phyloP scores from a whole-genome alignment of 2,888 invertebrate species.

The Fabriciana adippe region DNA sequence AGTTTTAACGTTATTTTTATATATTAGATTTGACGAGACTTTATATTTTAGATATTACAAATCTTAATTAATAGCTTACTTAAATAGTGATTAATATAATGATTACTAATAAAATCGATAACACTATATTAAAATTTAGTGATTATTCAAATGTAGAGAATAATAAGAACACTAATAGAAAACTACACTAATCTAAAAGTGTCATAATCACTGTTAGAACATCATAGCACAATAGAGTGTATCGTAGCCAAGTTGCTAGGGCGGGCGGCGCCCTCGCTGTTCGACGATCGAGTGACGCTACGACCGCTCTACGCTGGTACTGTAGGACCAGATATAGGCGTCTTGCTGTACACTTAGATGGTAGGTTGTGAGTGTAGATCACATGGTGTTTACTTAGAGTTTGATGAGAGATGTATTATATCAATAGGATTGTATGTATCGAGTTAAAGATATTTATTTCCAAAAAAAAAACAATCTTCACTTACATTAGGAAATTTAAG shows the following conservation, averaged over 20 bases:
- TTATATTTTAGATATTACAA: background rate
- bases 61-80: no score
- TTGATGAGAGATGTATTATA: no score
- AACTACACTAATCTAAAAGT: slow-evolving; percentile 1
- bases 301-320: slow-evolving; percentile 26
- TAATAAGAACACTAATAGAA: background rate
- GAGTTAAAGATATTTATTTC: no score
- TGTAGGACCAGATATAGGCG: slow-evolving; percentile 12
- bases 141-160: background rate
- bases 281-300: slow-evolving; percentile 59
- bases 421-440: no score
- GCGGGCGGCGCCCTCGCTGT: slow-evolving; percentile 62
- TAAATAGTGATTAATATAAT: background rate
- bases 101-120: background rate
- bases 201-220: slow-evolving; percentile 2
- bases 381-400: no score
- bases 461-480: no score
- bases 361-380: background rate
- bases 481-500: no score
- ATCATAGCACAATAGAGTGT: slow-evolving; percentile 1
- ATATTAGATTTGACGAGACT: slow-evolving; percentile 8
- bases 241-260: slow-evolving; percentile 41
- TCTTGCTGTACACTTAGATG: slow-evolving; percentile 4
- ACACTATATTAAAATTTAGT: background rate
- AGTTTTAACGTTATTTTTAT: slow-evolving; percentile 29